Evolutionary conservation across 1,140 invertebrate genomes (phyloP), one percentile per base, ranked within the genome.

Genomic region (Propsilocerus akamusi): DNA sequence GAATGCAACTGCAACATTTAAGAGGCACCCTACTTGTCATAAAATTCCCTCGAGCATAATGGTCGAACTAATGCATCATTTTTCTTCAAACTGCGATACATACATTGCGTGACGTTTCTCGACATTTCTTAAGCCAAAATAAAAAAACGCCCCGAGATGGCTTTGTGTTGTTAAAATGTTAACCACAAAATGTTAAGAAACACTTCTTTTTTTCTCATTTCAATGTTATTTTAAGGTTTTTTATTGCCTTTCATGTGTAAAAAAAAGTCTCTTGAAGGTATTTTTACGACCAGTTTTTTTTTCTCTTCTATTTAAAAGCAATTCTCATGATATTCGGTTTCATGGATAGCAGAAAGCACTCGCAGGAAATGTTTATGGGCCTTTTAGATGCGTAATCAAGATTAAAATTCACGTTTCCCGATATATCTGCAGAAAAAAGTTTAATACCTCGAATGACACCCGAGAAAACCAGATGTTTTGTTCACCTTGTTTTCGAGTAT

Each of bases 181-280:
- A 41, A 41, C 34, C 34, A 5, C 34, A 41, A 30, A 30, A 30
- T 11, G n/a, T 11, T 30, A 30, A 30, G 28, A n/a, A 30, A 30
- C 2, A 30, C 10, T 30, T 30, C n/a, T 41, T 41, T 20, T 41
- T 20, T 41, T 41, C 34, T 41, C 34, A 14, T 41, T 41, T 14
- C 34, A 41, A 41, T 41, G 34, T 41, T 41, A 41, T 41, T 41
- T 41, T 41, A 41, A 41, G 34, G 34, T 17, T 41, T 41, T 41
- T 41, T 41, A 41, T 41, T 41, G 34, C 34, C 34, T 41, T 30
- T 41, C 34, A 17, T 7, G n/a, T n/a, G n/a, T n/a, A n/a, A n/a
- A 8, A 41, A 41, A 17, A 20, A 41, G 34, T 30, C 28, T 30
- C n/a, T 30, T 30, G 28, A 41, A n/a, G 34, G 34, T 41, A 20